These are phyloP conservation scores for Drosophila leonis DNA, from an alignment of 2,888 invertebrate genomes.

Conservation along the genomic window DNA sequence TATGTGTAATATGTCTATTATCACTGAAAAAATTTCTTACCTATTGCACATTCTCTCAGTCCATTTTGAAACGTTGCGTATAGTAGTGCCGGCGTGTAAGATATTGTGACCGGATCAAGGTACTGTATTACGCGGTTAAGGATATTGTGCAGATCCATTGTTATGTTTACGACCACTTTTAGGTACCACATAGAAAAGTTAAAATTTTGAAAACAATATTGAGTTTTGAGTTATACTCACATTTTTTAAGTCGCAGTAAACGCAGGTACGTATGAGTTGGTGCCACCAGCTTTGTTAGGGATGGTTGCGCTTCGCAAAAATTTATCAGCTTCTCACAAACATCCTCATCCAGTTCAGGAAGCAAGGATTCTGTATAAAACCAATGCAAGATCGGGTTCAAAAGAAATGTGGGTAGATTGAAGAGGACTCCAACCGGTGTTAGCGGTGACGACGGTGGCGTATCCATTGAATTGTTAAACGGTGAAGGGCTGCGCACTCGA, in stretches of 20 bases:
- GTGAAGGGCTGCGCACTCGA: constrained; percentile 82
- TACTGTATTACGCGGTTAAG: constrained; percentile 88
- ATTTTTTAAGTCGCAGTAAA: constrained; percentile 88
- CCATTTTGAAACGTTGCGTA: constrained; percentile 88
- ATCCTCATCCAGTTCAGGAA: constrained; percentile 87
- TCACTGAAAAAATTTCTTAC: constrained; percentile 72
- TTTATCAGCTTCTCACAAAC: constrained; percentile 87
- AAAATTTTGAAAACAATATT: background rate
- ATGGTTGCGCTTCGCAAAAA: constrained; percentile 86
- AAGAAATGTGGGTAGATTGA: constrained; percentile 88
- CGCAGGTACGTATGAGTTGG: constrained; percentile 88
- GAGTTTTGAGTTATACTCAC: constrained; percentile 60
- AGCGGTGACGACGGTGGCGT: constrained; percentile 84
- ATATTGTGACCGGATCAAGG: constrained; percentile 86
- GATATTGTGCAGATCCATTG: constrained; percentile 88
- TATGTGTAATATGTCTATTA: background rate
- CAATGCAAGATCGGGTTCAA: constrained; percentile 88
- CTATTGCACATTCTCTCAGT: constrained; percentile 88
- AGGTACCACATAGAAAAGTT: background rate
- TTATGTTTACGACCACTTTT: constrained; percentile 88
- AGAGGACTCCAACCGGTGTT: constrained; percentile 86
- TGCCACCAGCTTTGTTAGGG: constrained; percentile 87
- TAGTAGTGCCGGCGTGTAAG: constrained; percentile 87
- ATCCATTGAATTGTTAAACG: constrained; percentile 81
- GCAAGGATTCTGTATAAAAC: constrained; percentile 89